Evolutionary conservation across 1,140 invertebrate species (phyloP).

Genomic region (Wiebesia pumilae): DNA sequence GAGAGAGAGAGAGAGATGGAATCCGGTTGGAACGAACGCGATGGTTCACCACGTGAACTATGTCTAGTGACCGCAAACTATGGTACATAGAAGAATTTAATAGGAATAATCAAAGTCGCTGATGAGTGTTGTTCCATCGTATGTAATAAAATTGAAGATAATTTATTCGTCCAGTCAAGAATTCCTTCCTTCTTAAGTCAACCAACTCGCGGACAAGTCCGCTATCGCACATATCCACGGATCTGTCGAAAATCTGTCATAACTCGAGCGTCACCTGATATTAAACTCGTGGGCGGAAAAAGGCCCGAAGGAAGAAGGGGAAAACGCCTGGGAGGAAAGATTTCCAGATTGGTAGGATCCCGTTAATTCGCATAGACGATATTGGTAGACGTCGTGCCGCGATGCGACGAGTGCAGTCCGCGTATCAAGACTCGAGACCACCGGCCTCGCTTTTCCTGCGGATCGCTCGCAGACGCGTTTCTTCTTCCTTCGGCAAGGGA

Average conservation of each 20-base stretch:
- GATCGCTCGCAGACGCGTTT: neutral
- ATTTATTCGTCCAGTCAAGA: no score
- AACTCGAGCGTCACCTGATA: no score
- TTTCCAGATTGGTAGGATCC: conserved; percentile 18
- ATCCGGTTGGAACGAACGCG: no score
- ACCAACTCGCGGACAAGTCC: no score
- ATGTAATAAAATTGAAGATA: no score
- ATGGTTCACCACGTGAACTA: neutral
- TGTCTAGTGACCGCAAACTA: conserved; percentile 1
- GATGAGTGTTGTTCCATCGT: no score
- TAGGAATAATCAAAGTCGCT: no score
- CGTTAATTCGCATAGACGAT: conserved; percentile 41
- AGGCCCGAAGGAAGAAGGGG: neutral
- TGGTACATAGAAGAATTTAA: neutral
- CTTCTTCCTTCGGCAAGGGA: neutral
- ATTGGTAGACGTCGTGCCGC: neutral
- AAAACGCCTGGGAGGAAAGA: neutral
- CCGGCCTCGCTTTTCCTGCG: conserved; percentile 30
- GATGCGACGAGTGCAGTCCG: neutral
- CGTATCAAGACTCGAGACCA: conserved; percentile 15
- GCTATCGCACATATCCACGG: no score
- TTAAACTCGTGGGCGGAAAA: neutral
- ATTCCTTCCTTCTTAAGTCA: no score
- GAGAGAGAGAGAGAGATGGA: neutral
- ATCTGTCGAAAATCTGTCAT: no score